Conservation (phyloP, 2,113 vertebrate species). For the Albula glossodonta region DNA sequence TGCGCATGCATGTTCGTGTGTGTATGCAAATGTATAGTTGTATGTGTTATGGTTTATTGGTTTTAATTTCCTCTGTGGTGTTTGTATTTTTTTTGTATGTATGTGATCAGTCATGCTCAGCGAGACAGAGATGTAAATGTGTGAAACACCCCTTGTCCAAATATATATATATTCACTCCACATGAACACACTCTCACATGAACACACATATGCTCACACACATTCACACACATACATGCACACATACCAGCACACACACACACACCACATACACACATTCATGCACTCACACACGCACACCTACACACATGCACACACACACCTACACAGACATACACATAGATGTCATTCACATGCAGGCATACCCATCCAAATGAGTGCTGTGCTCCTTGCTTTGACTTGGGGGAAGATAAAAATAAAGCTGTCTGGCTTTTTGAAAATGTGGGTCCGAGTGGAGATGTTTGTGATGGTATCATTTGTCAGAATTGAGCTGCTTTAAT, state of each 20-base stretch:
- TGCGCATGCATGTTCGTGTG: neutral
- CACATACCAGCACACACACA: neutral
- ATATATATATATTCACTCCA: neutral
- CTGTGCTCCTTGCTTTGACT: neutral
- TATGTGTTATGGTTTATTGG: slow-evolving; percentile 16
- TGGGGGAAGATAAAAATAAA: slow-evolving; percentile 17
- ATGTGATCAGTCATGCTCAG: neutral
- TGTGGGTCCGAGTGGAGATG: slow-evolving; percentile 10
- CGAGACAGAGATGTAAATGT: neutral
- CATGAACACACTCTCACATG: neutral
- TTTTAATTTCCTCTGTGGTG: slow-evolving; percentile 10
- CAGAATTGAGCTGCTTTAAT: slow-evolving; percentile 9
- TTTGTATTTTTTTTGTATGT: neutral
- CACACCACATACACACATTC: neutral
- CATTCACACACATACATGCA: neutral
- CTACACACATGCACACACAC: neutral
- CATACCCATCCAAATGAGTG: neutral
- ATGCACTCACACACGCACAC: neutral
- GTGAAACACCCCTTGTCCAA: neutral
- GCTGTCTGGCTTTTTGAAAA: slow-evolving; percentile 1
- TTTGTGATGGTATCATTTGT: slow-evolving; percentile 3
- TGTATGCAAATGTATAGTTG: slow-evolving; percentile 21
- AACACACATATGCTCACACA: neutral
- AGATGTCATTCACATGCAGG: neutral
- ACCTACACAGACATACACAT: neutral